Conservation (phyloP, 2,113 vertebrate genomes). For the Neotoma lepida region DNA sequence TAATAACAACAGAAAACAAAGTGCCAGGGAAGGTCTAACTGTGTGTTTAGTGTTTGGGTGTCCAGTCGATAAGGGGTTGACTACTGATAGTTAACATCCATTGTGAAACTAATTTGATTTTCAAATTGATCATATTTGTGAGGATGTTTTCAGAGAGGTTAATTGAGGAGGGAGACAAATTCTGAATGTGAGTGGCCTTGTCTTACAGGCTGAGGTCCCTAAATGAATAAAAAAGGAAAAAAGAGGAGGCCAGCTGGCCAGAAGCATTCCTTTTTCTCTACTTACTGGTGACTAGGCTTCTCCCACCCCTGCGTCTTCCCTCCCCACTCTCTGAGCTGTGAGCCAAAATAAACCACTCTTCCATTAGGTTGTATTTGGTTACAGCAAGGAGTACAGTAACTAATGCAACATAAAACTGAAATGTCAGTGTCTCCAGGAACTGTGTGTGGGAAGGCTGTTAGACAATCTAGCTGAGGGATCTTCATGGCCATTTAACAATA, state of each 20-base stretch:
- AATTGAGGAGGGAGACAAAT: background rate
- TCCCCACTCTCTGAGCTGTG: background rate
- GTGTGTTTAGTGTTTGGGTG: background rate
- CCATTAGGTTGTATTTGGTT: background rate
- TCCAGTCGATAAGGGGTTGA: background rate
- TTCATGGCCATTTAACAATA: slow-evolving; percentile 1
- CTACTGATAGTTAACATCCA: background rate
- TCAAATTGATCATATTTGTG: background rate
- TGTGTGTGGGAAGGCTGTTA: background rate
- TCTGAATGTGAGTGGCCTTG: background rate
- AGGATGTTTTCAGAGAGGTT: background rate
- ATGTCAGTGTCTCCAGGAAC: background rate
- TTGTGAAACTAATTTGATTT: background rate
- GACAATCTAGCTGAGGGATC: background rate
- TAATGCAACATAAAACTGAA: background rate
- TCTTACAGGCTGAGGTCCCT: background rate
- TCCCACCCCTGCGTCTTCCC: too few species aligned
- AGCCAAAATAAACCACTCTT: background rate
- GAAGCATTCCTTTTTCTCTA: background rate
- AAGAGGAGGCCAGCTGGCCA: background rate
- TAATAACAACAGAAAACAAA: background rate
- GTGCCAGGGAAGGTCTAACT: background rate
- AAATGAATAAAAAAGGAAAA: background rate
- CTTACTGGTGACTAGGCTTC: background rate
- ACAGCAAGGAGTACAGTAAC: background rate